Evolutionary conservation across 2,888 invertebrate species (phyloP).

Genomic region (Caenorhabditis japonica): DNA sequence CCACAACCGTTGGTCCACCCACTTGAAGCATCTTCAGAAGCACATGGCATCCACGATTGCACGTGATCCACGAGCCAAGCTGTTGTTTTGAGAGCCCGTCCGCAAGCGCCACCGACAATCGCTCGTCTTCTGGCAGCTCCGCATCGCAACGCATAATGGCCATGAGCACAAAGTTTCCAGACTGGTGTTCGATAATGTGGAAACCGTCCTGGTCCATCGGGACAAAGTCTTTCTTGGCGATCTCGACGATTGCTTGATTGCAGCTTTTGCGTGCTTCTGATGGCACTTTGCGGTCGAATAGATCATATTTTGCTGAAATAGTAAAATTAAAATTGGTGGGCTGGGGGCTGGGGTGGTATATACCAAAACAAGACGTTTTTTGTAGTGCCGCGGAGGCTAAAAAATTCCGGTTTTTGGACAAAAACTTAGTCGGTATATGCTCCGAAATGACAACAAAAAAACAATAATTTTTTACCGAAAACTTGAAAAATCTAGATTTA

Average conservation of each 20-base stretch:
- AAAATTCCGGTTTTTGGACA: too few species aligned
- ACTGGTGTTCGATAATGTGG: constrained; percentile 62
- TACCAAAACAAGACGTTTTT: too few species aligned
- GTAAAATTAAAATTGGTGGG: too few species aligned
- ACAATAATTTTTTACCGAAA: too few species aligned
- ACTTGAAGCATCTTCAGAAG: constrained; percentile 68
- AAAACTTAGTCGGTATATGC: too few species aligned
- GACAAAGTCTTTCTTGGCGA: constrained; percentile 71
- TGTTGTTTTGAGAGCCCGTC: constrained; percentile 58
- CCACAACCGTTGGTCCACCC: constrained; percentile 55
- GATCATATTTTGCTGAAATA: constrained; percentile 63
- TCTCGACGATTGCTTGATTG: constrained; percentile 68
- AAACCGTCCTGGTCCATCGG: constrained; percentile 66
- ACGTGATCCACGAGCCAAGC: constrained; percentile 67
- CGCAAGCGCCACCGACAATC: constrained; percentile 63
- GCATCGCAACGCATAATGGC: constrained; percentile 55
- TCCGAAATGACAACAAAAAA: too few species aligned
- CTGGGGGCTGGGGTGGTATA: too few species aligned
- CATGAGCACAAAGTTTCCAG: constrained; percentile 53
- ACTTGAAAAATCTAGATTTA: too few species aligned
- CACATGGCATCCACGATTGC: constrained; percentile 74
- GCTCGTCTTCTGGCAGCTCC: constrained; percentile 58
- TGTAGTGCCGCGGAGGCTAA: too few species aligned
- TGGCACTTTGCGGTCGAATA: constrained; percentile 65
- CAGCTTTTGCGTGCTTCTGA: constrained; percentile 61